Evolutionary conservation across 2,113 vertebrate genomes (phyloP), one percentile per base, ranked within the genome.

Genomic region (Poeciliopsis prolifica): DNA sequence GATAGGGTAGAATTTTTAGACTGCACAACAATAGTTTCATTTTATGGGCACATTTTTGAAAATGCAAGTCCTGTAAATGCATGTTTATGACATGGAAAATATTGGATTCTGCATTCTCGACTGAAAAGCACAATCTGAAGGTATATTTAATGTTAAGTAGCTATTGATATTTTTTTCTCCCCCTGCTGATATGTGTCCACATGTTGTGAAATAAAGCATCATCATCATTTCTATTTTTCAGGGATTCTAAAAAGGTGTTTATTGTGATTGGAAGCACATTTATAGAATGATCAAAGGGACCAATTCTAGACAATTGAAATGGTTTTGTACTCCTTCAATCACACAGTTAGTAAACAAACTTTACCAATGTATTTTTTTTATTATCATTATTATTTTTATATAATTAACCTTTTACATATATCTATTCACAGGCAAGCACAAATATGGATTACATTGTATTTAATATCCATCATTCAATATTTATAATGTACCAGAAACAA

Each of bases 401-500:
- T 64, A 28, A 28, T 71, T 15, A 15, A 30, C 11, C 51, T 68
- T 35, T 68, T 62, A 68, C 2, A 40, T 15, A 11, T 7, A 71
- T 10, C 75, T 35, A 13, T 37, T 62, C 28, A 66, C n/a, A 63
- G 26, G 26, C 15, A 78, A 66, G 78, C 58, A 35, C 44, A 60
- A 54, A 74, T 61, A 65, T 74, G 65, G 67, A 12, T 75, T 80
- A 62, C 73, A 68, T 87, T 87, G 72, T 70, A 89, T 88, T 79
- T 76, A 72, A 89, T 19, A 51, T 17, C 86, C 58, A 2, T 74
- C 86, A 73, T 75, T 65, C 33, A 42, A 68, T 63, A 82, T 87
- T 81, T 83, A 75, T 83, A 65, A 83, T 81, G 80, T 82, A 89
- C 77, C 24, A 40, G 65, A 87, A 72, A 87, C 83, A 90, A 90